Evolutionary conservation across 2,888 invertebrate genomes (phyloP).

Genomic region (Cartodere bifasciata): DNA sequence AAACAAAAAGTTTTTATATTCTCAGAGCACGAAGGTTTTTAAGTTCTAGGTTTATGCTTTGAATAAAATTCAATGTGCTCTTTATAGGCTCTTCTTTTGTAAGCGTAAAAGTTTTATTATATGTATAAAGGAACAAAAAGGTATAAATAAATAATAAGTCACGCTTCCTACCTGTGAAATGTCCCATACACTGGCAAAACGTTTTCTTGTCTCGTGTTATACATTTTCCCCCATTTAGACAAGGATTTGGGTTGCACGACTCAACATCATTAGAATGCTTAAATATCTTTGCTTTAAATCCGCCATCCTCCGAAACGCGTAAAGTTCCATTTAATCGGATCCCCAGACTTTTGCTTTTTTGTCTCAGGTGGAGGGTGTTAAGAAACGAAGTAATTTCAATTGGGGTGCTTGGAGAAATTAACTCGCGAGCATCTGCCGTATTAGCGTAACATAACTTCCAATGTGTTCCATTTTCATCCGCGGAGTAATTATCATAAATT

Average conservation of each 20-base stretch:
- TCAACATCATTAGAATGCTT: constrained; percentile 48
- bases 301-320: constrained; percentile 47
- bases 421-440: too few species aligned
- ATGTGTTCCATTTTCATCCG: constrained; percentile 54
- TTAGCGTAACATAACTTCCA: constrained; percentile 51
- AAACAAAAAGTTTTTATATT: too few species aligned
- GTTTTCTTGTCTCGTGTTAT: constrained; percentile 43
- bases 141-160: constrained; percentile 5
- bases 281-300: constrained; percentile 51
- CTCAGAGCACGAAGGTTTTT: too few species aligned
- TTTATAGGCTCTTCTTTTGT: too few species aligned
- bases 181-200: constrained; percentile 57
- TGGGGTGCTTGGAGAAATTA: constrained; percentile 30
- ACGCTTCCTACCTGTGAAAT: constrained; percentile 56
- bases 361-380: constrained; percentile 50
- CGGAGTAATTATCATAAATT: constrained; percentile 49
- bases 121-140: too few species aligned
- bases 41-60: too few species aligned
- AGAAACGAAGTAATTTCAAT: constrained; percentile 55
- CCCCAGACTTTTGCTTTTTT: constrained; percentile 35
- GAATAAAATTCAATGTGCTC: too few species aligned
- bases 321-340: constrained; percentile 49
- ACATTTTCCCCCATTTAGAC: constrained; percentile 58
- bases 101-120: too few species aligned
- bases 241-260: constrained; percentile 62